phyloP scores from a whole-genome alignment of 2,888 invertebrate genomes.

The Drosophila borborema region DNA sequence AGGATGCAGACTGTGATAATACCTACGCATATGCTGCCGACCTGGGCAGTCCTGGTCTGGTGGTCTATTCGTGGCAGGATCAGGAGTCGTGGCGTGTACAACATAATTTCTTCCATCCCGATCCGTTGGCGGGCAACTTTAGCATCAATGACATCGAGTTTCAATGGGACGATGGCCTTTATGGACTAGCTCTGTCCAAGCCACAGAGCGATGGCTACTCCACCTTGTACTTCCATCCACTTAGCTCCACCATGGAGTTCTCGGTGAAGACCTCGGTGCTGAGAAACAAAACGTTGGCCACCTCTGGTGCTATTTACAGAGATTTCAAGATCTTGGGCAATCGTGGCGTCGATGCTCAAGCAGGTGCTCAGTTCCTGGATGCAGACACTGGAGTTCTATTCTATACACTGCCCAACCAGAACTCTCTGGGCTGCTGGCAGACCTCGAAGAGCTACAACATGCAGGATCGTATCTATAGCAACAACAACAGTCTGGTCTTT shows the following conservation, averaged over 20 bases:
- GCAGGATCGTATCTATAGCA: slow-evolving; percentile 90
- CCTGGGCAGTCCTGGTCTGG: slow-evolving; percentile 88
- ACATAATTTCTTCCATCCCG: slow-evolving; percentile 90
- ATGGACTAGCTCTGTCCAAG: slow-evolving; percentile 90
- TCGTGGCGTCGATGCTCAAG: slow-evolving; percentile 90
- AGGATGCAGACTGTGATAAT: slow-evolving; percentile 90
- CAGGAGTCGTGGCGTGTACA: slow-evolving; percentile 91
- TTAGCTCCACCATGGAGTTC: slow-evolving; percentile 92
- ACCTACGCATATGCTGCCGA: slow-evolving; percentile 91
- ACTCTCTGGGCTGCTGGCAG: slow-evolving; percentile 92
- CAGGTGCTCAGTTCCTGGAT: slow-evolving; percentile 90
- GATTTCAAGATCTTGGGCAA: slow-evolving; percentile 89
- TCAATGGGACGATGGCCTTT: slow-evolving; percentile 92
- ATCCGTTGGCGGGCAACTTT: slow-evolving; percentile 90
- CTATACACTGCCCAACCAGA: slow-evolving; percentile 90
- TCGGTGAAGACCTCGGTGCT: slow-evolving; percentile 89
- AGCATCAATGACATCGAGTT: slow-evolving; percentile 90
- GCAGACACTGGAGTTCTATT: slow-evolving; percentile 90
- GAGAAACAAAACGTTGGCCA: slow-evolving; percentile 87
- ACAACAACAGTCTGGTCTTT: slow-evolving; percentile 90
- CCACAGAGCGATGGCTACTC: slow-evolving; percentile 89
- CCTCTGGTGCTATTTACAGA: slow-evolving; percentile 86
- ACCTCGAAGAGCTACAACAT: slow-evolving; percentile 89
- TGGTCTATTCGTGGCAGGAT: slow-evolving; percentile 91
- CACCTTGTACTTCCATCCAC: slow-evolving; percentile 92